These are phyloP conservation scores for Notoglanidium macrostoma DNA, from an alignment of 2,797 vertebrate species.

Conservation along the genomic window DNA sequence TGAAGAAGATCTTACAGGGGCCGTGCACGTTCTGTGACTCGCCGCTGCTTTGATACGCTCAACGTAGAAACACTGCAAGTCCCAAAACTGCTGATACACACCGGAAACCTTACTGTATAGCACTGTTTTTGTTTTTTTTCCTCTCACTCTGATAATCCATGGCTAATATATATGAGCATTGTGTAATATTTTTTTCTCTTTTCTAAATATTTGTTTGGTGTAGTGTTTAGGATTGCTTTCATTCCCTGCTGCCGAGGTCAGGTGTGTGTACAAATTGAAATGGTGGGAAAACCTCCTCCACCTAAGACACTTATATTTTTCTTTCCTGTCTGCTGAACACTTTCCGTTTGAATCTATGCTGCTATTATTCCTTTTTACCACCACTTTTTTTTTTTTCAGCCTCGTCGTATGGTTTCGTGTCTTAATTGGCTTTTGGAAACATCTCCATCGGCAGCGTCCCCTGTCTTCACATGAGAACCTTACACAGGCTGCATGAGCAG, in stretches of 20 bases:
- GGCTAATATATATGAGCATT: not conserved
- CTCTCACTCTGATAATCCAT: not conserved
- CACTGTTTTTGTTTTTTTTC: slow-evolving; percentile 41
- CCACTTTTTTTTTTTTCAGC: slow-evolving; percentile 8
- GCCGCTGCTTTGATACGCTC: slow-evolving; percentile 76
- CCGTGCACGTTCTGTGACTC: slow-evolving; percentile 93
- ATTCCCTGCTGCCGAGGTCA: not conserved
- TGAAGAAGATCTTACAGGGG: slow-evolving; percentile 87
- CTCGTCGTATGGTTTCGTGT: slow-evolving; percentile 53
- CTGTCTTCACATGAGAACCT: slow-evolving; percentile 77
- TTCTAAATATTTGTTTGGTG: slow-evolving; percentile 21
- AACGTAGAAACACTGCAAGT: not conserved
- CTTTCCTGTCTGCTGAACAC: not conserved
- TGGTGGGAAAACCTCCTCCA: not conserved
- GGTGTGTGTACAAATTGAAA: slow-evolving; percentile 7
- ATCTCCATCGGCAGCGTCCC: slow-evolving; percentile 38
- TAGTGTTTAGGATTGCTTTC: not conserved
- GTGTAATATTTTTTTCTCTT: not conserved
- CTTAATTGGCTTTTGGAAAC: slow-evolving; percentile 80
- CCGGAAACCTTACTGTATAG: not conserved
- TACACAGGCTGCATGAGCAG: slow-evolving; percentile 73
- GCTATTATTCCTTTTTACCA: slow-evolving; percentile 4
- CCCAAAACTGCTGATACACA: slow-evolving; percentile 14
- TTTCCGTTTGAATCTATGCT: slow-evolving; percentile 23
- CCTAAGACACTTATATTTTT: not conserved